Base-by-base conservation (phyloP, 2,113 vertebrate species). In the Silurus glanis region DNA sequence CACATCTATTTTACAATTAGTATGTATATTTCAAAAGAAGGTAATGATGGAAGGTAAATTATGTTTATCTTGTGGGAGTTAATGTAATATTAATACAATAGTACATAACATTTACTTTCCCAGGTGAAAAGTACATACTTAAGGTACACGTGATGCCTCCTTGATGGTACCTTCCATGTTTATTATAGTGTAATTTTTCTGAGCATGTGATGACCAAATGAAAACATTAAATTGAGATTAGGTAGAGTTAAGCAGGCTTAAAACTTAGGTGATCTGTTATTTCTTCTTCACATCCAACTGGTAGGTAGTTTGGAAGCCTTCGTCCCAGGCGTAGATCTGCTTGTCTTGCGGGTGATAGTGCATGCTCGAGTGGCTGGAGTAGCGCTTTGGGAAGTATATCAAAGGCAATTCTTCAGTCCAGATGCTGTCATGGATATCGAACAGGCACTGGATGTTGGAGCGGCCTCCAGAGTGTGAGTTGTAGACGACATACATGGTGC, bases 291-390 rank as follows among this genome's bases (percentile, higher is more conserved):
- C 95, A 86, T 96, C 95, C 88, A 99, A 93, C 90, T 95, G 96
- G 90, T 99, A 99, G 90, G 98, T 90, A 0, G 97, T 96, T 93
- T 99, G 98, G 92, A 95, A 97, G 45, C 97, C 97, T 62, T 98
- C 96, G 61, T 97, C 96, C 98, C 98, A 99, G 62, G 97, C 96
- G 7, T 97, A 98, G 55, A 99, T 95, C 64, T 96, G 95, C 82
- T 95, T 95, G 75, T 99, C 97, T 90, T 94, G 95, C 0, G 96
- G 96, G 71, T 97, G 96, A 92, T 99, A 99, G 74, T 97, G 95
- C 82, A 99, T 90, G 89, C 94, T 92, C 83, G 96, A 96, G 85
- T 99, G 98, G 89, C 96, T 95, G 51, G 95, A 95, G 61, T 96
- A 96, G 45, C 94, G 94, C 82, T 94, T 97, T 0, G 96, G 97